A percentile compares a stretch with the other conserved stretches of the same genome.
Evolutionary conservation across 1,140 invertebrate genomes (phyloP).

Genomic region (Drosophila ogumai): DNA sequence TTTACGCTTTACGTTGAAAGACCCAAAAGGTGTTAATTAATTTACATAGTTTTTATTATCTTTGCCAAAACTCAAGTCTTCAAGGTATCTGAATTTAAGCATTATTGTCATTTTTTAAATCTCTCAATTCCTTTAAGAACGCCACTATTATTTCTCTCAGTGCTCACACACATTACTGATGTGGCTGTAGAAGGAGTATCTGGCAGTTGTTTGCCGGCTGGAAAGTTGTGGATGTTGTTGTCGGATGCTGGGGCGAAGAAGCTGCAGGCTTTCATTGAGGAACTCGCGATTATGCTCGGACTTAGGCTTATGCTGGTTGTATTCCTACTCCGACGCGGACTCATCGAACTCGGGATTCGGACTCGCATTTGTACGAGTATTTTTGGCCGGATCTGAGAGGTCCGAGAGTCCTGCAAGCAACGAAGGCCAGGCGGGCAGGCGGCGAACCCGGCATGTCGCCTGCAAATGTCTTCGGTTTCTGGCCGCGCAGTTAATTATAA

Average conservation of each 20-base stretch:
- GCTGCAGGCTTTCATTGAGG: constrained; percentile 74
- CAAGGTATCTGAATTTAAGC: no score
- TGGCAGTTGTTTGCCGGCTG: constrained; percentile 28
- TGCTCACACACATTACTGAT: constrained; percentile 36
- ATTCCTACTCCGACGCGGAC: constrained; percentile 31
- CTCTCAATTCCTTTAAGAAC: no score
- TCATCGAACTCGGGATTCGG: constrained; percentile 7
- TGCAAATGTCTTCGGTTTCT: constrained; percentile 74
- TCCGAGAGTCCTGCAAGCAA: constrained; percentile 45
- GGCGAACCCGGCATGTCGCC: constrained; percentile 75
- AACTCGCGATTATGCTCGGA: constrained; percentile 61
- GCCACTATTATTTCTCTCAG: constrained; percentile 27
- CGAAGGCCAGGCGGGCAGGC: constrained; percentile 1
- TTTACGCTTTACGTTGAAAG: not conserved
- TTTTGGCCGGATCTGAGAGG: constrained; percentile 51
- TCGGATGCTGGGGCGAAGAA: constrained; percentile 29
- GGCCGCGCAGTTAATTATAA: constrained; percentile 84
- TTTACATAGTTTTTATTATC: no score
- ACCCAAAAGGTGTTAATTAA: no score
- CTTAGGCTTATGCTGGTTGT: constrained; percentile 38
- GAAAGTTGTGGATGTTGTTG: constrained; percentile 4
- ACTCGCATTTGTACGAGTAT: constrained; percentile 30
- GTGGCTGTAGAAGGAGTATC: constrained; percentile 35
- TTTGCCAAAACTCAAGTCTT: no score
- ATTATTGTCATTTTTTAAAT: no score